Evolutionary conservation across 2,113 vertebrate species (phyloP).

Genomic region (Calidris pugnax): DNA sequence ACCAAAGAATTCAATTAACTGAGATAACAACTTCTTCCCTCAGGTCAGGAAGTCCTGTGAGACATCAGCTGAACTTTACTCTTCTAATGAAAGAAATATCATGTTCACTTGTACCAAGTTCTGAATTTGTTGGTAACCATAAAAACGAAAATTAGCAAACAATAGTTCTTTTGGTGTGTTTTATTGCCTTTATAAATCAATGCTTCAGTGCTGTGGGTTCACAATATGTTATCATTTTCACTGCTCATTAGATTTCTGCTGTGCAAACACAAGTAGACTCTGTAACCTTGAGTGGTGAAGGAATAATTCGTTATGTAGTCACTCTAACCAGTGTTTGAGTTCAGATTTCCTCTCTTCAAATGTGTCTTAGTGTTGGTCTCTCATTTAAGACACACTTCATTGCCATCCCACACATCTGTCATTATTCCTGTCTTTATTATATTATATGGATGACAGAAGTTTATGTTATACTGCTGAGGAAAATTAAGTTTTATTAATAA

Average conservation of each 20-base stretch:
- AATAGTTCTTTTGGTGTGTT: neutral
- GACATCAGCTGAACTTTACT: conserved; percentile 40
- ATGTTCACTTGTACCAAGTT: neutral
- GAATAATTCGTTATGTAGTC: neutral
- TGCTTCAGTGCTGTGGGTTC: neutral
- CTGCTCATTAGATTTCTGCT: conserved; percentile 2
- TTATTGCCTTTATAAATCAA: neutral
- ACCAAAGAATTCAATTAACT: conserved; percentile 62
- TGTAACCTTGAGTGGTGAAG: neutral
- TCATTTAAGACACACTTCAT: neutral
- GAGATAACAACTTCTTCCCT: conserved; percentile 23
- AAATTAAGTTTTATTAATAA: neutral
- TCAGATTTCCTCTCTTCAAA: neutral
- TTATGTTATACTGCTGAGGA: neutral
- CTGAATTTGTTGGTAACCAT: neutral
- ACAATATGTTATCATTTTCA: conserved; percentile 11
- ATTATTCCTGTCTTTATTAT: neutral
- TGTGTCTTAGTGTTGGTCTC: neutral
- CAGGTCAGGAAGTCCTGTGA: conserved; percentile 20
- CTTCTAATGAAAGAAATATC: conserved; percentile 19
- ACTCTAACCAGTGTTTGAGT: neutral
- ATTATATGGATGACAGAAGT: neutral
- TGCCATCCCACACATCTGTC: neutral
- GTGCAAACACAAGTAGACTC: neutral
- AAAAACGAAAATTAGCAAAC: conserved; percentile 6